These are phyloP conservation scores for Arvicola amphibius DNA, from an alignment of 2,797 vertebrate species.

Conservation along the genomic window DNA sequence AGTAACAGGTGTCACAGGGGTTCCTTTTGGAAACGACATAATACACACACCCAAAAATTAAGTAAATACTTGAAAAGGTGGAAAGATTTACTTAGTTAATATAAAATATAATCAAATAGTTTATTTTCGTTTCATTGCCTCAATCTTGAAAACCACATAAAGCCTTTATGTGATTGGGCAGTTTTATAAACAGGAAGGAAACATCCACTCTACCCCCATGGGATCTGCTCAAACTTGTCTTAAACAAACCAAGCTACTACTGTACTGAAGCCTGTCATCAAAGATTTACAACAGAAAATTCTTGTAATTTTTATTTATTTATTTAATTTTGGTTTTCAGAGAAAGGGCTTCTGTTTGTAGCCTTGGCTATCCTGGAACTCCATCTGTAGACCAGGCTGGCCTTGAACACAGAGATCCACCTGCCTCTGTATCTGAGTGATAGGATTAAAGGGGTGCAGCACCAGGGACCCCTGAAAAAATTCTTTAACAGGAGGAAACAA, in stretches of 20 bases:
- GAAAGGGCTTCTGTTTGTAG: not conserved
- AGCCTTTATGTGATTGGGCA: constrained; percentile 14
- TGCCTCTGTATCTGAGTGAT: not conserved
- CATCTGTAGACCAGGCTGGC: not conserved
- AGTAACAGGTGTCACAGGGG: constrained; percentile 97
- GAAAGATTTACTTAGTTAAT: not conserved
- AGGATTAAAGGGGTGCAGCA: not conserved
- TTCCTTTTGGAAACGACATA: constrained; percentile 88
- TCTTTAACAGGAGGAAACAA: not conserved
- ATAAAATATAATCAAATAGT: constrained; percentile 30
- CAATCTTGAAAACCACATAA: not conserved
- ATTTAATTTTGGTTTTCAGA: not conserved
- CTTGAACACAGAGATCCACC: not conserved
- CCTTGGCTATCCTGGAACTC: not conserved
- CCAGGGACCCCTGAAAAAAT: not conserved
- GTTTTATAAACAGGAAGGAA: not conserved
- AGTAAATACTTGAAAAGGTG: constrained; percentile 2
- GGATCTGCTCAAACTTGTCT: not conserved
- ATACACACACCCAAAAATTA: not conserved
- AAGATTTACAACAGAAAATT: not conserved
- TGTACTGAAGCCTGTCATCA: not conserved
- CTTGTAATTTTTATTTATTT: not conserved
- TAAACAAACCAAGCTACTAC: not conserved
- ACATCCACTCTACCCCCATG: not conserved
- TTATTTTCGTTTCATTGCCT: constrained; percentile 26